Base-by-base conservation (phyloP, 1,140 invertebrate genomes). In the Macrostomum lignano region DNA sequence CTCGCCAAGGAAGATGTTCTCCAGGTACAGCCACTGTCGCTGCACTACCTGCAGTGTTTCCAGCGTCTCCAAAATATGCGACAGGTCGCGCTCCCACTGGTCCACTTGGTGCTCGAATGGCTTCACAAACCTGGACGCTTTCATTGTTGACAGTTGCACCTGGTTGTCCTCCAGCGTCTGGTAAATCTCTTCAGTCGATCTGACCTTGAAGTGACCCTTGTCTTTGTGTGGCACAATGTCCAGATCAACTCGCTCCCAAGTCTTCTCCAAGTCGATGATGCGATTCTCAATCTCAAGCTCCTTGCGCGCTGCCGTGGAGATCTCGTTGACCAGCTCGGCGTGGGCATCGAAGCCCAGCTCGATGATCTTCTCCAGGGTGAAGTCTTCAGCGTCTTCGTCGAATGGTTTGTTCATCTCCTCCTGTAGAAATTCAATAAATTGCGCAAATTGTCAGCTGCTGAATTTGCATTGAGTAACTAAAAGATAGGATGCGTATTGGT, bases 91-190 rank as follows among this genome's bases (percentile, higher is more conserved):
- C 54, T 78, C 74, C 73, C 74, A 77, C 49, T 69, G 66, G 46
- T 76, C 70, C 2, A 75, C 71, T 48, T n/a, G 65, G 45, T 67
- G 63, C 21, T 68, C 65, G 51, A 78, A 78, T 2, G 72, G 72
- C 46, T 75, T 73, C 0, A 76, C 73, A 55, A 74, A 78, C 44
- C 72, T 60, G 15, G 73, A 77, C 2, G 72, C 66, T n/a, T 79
- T 78, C 70, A 78, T 76, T 2, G 69, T 67, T 0, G 70, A 70
- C 14, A 81, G 54, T 36, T 67, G 4, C 10, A 56, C 49, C 25
- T 56, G 53, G 37, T 55, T 52, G 25, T 58, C 55, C 29, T 58
- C 55, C 17, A 58, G 46, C 3, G 42, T 42, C 1, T 69, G 64
- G 45, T 68, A 69, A 25, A 74, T 43, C 23, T 58, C 52, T 21